A percentile compares a stretch with the other conserved stretches of the same genome.
Conservation (phyloP, 2,888 invertebrate genomes). For the Steinernema scapterisci region DNA sequence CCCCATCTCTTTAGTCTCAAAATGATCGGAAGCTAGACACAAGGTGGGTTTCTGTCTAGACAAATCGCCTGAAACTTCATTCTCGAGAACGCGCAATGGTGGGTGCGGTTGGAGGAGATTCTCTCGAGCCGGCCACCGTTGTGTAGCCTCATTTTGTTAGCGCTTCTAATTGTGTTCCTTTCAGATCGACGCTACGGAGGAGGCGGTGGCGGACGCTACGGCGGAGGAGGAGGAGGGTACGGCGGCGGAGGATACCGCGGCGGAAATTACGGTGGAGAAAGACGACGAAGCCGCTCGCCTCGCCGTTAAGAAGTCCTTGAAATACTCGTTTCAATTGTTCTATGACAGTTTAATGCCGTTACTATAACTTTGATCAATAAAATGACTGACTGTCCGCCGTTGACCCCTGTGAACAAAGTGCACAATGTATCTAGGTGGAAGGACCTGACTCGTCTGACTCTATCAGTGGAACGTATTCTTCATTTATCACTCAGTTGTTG, state of each 20-base stretch:
- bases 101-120: too few species aligned
- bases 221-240: conserved; percentile 3
- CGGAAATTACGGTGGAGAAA: neutral
- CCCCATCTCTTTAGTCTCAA: too few species aligned
- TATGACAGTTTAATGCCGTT: neutral
- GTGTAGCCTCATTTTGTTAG: too few species aligned
- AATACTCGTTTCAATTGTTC: neutral
- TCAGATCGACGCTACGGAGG: neutral
- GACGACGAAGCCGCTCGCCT: neutral
- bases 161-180: neutral
- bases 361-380: conserved; percentile 12
- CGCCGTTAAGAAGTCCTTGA: conserved; percentile 23
- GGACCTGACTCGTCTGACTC: conserved; percentile 16
- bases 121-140: too few species aligned
- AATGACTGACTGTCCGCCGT: neutral
- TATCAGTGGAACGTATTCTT: neutral
- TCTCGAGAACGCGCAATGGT: too few species aligned
- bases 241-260: conserved; percentile 8
- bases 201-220: conserved; percentile 12
- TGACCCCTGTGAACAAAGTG: neutral
- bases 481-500: neutral
- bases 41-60: too few species aligned
- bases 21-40: too few species aligned
- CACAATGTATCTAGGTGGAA: neutral
- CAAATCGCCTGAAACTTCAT: too few species aligned